Percentiles rank a stretch among this genome's conserved stretches.
Evolutionary conservation across 2,797 vertebrate genomes (phyloP).

Genomic region (Petrocephalus schoutedeni): DNA sequence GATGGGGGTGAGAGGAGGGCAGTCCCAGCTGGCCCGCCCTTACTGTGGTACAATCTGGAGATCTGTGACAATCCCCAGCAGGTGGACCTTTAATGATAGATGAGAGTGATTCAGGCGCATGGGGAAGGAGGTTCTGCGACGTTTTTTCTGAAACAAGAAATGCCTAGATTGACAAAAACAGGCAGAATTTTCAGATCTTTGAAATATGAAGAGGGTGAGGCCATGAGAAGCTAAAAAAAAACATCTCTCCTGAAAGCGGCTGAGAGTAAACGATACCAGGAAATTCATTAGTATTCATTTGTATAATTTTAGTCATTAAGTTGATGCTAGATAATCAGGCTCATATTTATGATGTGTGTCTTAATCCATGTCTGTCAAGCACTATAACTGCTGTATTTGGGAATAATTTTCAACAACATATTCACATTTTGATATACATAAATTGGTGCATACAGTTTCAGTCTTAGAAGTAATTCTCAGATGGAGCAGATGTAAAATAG

Average conservation of each 20-base stretch:
- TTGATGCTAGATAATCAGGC: neutral
- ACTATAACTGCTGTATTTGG: neutral
- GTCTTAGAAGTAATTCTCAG: neutral
- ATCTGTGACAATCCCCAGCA: neutral
- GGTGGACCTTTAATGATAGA: neutral
- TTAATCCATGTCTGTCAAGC: neutral
- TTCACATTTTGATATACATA: neutral
- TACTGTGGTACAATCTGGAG: conserved; percentile 11
- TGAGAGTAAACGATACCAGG: neutral
- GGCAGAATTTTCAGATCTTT: neutral
- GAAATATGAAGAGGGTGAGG: neutral
- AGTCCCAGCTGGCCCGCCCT: neutral
- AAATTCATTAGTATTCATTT: neutral
- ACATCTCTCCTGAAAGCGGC: neutral
- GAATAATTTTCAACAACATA: neutral
- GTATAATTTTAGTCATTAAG: neutral
- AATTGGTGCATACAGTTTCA: neutral
- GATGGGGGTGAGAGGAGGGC: neutral
- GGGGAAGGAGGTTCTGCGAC: neutral
- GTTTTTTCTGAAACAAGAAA: neutral
- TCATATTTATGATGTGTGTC: neutral
- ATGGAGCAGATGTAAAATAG: neutral
- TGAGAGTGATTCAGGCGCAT: neutral
- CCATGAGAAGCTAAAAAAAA: neutral
- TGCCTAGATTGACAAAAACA: neutral